phyloP scores from a whole-genome alignment of 2,113 vertebrate species.

The Nerophis lumbriciformis region DNA sequence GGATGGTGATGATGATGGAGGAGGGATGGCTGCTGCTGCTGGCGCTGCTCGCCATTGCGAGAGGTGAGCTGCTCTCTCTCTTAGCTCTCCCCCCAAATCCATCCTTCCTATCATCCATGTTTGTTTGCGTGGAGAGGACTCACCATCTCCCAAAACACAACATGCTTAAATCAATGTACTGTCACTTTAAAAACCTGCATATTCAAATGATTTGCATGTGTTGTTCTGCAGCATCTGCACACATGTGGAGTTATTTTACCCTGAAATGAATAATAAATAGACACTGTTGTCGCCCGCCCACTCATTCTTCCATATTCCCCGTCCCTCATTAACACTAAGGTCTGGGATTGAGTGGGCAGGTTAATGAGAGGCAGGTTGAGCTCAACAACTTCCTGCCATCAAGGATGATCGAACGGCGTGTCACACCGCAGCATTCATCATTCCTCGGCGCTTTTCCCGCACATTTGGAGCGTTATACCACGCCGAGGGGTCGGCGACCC shows the following conservation, averaged over 20 bases:
- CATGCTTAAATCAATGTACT: neutral
- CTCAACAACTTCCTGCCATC: constrained; percentile 54
- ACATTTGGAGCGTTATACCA: neutral
- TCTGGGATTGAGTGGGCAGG: constrained; percentile 58
- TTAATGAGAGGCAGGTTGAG: constrained; percentile 58
- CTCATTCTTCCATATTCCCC: constrained; percentile 17
- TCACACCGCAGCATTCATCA: constrained; percentile 28
- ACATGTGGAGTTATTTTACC: constrained; percentile 6
- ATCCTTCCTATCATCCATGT: constrained; percentile 32
- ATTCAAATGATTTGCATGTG: too few species aligned
- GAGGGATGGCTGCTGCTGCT: constrained; percentile 61
- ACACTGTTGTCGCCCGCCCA: neutral
- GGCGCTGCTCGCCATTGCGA: constrained; percentile 68
- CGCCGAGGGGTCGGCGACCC: too few species aligned
- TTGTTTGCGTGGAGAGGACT: constrained; percentile 23
- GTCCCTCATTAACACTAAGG: constrained; percentile 60
- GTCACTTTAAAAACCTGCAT: too few species aligned
- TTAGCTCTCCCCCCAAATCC: constrained; percentile 21
- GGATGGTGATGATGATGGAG: constrained; percentile 48
- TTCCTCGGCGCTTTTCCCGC: neutral
- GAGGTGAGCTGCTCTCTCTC: constrained; percentile 69
- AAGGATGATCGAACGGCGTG: constrained; percentile 46
- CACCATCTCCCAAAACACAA: constrained; percentile 30
- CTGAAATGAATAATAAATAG: neutral
- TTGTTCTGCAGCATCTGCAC: too few species aligned